Base-by-base conservation (phyloP, 2,113 vertebrate species). In the Sardina pilchardus region DNA sequence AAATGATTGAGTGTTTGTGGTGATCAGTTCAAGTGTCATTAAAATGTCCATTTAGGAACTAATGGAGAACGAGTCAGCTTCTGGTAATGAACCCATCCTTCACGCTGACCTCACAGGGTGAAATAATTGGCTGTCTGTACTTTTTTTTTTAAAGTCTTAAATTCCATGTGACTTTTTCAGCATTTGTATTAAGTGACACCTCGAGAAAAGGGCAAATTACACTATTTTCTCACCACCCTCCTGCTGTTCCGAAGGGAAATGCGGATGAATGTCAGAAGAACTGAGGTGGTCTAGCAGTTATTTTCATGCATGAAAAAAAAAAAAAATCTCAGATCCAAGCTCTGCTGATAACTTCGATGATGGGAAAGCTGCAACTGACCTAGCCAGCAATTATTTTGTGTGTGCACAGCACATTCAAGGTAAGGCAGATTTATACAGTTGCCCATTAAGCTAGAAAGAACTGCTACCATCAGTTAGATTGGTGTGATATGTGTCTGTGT, bases 11-110 rank as follows among this genome's bases (percentile, higher is more conserved):
- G 71, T 78, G 71, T 36, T 78, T 36, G 71, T 78, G 71, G 30
- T 19, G 30, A 78, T 78, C 71, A 78, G 71, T 78, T 78, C 71
- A 78, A 78, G 30, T 34, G 71, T 78, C 63, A 71, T 71, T 71
- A 71, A 71, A 71, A 71, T 71, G 30, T 71, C 63, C 63, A 71
- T 71, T 71, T 71, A 34, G 63, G 63, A 8, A 12, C 71, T 36
- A 36, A 78, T 78, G 71, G 30, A 78, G 26, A 71, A 34, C 63
- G 3, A 71, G 34, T 36, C 30, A 36, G 71, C 71, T 34, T 34
- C 71, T 78, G 30, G 71, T 78, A 78, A 78, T 78, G 71, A 78
- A 78, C 71, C 71, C 71, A 78, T 78, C 71, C 14, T 78, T 78
- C 71, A 78, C 16, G 71, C 4, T 78, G 71, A 78, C 71, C 71